Percentiles rank a stretch among this genome's conserved stretches.
phyloP scores from a whole-genome alignment of 2,888 invertebrate genomes.

The Idaea biselata region DNA sequence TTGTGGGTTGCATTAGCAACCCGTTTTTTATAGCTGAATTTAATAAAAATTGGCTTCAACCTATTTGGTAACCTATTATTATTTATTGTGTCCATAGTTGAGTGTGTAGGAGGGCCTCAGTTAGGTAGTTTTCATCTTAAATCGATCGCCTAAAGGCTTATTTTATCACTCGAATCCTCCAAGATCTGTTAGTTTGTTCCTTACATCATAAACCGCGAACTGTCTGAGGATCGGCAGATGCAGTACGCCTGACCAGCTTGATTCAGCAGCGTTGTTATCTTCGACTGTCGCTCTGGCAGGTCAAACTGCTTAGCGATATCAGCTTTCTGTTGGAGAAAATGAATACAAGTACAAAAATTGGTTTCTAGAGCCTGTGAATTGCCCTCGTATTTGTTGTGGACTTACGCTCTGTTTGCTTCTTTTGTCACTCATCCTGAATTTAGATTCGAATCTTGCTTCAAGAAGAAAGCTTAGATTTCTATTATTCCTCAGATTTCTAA shows the following conservation, averaged over 20 bases:
- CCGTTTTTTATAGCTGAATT: too few species aligned
- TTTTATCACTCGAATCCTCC: background rate
- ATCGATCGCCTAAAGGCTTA: background rate
- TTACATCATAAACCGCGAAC: conserved; percentile 97
- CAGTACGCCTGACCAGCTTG: conserved; percentile 97
- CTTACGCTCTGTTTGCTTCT: conserved; percentile 71
- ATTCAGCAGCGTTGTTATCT: conserved; percentile 91
- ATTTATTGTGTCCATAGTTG: too few species aligned
- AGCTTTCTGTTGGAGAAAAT: conserved; percentile 82
- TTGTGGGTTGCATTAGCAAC: too few species aligned
- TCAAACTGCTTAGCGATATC: conserved; percentile 95
- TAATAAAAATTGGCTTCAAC: too few species aligned
- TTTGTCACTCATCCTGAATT: conserved; percentile 59
- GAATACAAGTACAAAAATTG: conserved; percentile 5
- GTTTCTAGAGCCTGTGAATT: background rate
- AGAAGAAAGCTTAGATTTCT: background rate
- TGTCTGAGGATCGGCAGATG: conserved; percentile 95
- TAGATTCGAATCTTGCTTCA: background rate
- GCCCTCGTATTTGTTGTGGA: conserved; percentile 15
- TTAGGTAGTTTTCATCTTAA: too few species aligned
- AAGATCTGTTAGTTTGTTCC: conserved; percentile 30
- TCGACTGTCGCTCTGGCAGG: conserved; percentile 93
- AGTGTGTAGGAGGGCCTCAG: too few species aligned
- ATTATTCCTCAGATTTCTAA: background rate
- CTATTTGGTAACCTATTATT: too few species aligned